These are phyloP conservation scores for Theonella swinhoei DNA, from an alignment of 37 sponge, comb jelly and placozoan species.

Conservation along the genomic window DNA sequence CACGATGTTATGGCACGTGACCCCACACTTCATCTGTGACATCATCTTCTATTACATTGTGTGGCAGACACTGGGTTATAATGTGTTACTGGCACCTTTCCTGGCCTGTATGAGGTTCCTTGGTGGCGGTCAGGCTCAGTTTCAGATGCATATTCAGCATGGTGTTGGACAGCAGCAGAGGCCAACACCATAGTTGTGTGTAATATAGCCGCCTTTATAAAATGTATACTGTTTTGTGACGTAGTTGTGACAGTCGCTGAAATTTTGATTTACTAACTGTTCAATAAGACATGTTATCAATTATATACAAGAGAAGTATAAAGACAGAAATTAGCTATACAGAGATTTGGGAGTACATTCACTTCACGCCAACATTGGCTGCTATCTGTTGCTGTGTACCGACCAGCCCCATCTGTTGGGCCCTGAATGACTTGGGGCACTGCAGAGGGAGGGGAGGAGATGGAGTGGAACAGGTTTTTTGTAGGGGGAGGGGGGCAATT, in stretches of 20 bases:
- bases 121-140: neutral
- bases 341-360: neutral
- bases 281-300: too few relatives aligned
- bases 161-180: too few relatives aligned
- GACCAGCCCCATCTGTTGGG: conserved; percentile 58
- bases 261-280: too few relatives aligned
- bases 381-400: conserved; percentile 57
- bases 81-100: neutral
- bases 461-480: too few relatives aligned
- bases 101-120: neutral
- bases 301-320: too few relatives aligned
- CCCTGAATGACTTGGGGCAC: conserved; percentile 85
- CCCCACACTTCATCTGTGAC: conserved; percentile 51
- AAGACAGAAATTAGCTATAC: too few relatives aligned
- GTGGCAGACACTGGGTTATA: conserved; percentile 17
- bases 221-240: too few relatives aligned
- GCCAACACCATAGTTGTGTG: too few relatives aligned
- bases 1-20: conserved; percentile 19
- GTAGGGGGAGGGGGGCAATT: too few relatives aligned
- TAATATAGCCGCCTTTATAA: too few relatives aligned
- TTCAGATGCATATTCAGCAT: neutral
- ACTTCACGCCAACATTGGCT: conserved; percentile 71
- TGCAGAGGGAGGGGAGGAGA: conserved; percentile 25
- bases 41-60: conserved; percentile 21
- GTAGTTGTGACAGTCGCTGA: too few relatives aligned